phyloP scores from a whole-genome alignment of 2,797 vertebrate species.

The Oryzias dopingdopingensis region DNA sequence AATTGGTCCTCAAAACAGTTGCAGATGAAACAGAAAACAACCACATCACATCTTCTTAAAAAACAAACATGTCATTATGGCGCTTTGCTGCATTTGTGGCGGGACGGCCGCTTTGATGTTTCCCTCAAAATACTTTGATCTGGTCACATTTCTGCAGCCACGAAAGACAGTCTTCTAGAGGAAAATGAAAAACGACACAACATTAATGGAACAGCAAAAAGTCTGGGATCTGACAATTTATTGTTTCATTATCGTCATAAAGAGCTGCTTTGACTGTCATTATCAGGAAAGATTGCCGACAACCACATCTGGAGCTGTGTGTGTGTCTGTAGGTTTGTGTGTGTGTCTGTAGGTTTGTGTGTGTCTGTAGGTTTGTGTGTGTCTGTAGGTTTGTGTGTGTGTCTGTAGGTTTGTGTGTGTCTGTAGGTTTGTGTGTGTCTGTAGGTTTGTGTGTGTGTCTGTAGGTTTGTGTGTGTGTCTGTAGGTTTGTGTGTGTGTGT shows the following conservation, averaged over 20 bases:
- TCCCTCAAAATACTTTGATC: constrained; percentile 45
- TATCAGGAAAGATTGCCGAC: no score
- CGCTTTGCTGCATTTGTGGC: constrained; percentile 48
- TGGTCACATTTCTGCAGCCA: constrained; percentile 48
- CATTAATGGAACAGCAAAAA: constrained; percentile 51
- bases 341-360: no score
- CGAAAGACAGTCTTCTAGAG: constrained; percentile 47
- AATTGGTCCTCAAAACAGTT: constrained; percentile 46
- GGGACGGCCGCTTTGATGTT: constrained; percentile 49
- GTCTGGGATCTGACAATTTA: constrained; percentile 53
- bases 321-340: no score
- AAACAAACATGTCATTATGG: constrained; percentile 67
- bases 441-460: no score
- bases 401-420: no score
- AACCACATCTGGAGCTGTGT: no score
- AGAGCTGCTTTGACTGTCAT: no score
- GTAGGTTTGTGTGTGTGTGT: no score
- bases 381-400: no score
- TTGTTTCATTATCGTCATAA: constrained; percentile 23
- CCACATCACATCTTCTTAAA: constrained; percentile 65
- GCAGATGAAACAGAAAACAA: constrained; percentile 62
- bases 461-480: no score
- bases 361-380: no score
- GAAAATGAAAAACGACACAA: constrained; percentile 50
- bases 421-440: no score